Base-by-base conservation (phyloP, 2,888 invertebrate genomes). In the Drosophila pseudotakahashii region DNA sequence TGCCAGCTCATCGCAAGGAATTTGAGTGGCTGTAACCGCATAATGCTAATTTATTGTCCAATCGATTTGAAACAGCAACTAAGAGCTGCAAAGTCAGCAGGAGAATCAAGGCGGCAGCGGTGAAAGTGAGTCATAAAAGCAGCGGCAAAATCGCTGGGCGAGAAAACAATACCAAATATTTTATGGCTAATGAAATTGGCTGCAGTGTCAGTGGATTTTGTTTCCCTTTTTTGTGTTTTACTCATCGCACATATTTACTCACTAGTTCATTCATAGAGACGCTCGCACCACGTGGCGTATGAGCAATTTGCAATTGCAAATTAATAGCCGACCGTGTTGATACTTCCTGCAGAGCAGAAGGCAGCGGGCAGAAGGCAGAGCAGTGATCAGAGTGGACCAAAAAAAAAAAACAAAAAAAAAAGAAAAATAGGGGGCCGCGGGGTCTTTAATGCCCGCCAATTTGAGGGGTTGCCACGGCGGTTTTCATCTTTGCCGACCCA, bases 61-160 rank as follows among this genome's bases (percentile, higher is more conserved):
- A 88, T 81, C 81, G 80, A 88, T 81, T 82, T 88, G 88, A 85
- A 82, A 79, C 83, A 79, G 80, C 83, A 55, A 88, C 81, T 85
- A 76, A 88, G 57, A 48, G 69, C 47, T 47, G 47, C 47, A 30
- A 30, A 47, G 47, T 32, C 47, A 11, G 60, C 61, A 16, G 16
- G 13, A 11, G 30, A 30, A 16, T n/a, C 13, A 16, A 7, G 48
- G 19, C 3, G 7, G 41, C 42, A 9, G 44, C 37, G 14, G 23
- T 36, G 70, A n/a, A 58, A 60, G 30, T 80, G 88, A 80, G 54
- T 88, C 80, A 88, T 76, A 58, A 67, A 84, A 59, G 14, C 32
- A 14, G 32, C 39, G 13, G 19, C 39, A 10, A 58, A 58, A 30
- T 30, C 16, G 41, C 39, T 3, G 14, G 23, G 52, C 39, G n/a